phyloP scores from a whole-genome alignment of 2,797 vertebrate genomes.

The Nothura maculosa region DNA sequence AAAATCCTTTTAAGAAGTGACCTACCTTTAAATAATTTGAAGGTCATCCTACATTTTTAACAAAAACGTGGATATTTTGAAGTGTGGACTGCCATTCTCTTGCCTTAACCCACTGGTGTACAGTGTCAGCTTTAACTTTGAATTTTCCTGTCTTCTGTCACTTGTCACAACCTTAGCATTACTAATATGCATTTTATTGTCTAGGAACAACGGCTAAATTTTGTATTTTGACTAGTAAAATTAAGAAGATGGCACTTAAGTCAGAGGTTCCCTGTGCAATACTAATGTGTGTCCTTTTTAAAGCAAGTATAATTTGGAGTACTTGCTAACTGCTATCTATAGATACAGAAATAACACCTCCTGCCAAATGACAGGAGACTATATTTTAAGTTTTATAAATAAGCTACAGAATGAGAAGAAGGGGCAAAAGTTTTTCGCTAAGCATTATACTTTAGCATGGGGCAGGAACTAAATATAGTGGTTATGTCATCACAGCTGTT shows the following conservation, averaged over 20 bases:
- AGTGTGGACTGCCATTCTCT: conserved; percentile 45
- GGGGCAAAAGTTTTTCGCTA: conserved; percentile 8
- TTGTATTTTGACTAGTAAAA: conserved; percentile 81
- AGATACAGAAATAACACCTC: conserved; percentile 45
- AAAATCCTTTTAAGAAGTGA: accelerated
- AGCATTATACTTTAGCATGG: neutral
- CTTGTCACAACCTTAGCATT: conserved; percentile 69
- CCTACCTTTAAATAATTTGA: neutral
- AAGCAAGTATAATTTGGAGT: conserved; percentile 39
- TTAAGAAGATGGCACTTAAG: conserved; percentile 66
- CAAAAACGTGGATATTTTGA: conserved; percentile 54
- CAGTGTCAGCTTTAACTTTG: conserved; percentile 48
- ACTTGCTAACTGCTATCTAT: conserved; percentile 46
- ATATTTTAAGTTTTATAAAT: conserved; percentile 36
- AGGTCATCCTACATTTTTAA: conserved; percentile 39
- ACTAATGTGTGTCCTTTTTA: conserved; percentile 67
- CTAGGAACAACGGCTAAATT: conserved; percentile 68
- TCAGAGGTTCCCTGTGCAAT: conserved; percentile 56
- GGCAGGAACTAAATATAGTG: conserved; percentile 26
- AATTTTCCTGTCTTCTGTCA: conserved; percentile 62
- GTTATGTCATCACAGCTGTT: neutral
- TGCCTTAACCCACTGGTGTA: conserved; percentile 23
- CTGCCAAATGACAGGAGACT: conserved; percentile 40
- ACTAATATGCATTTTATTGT: conserved; percentile 71
- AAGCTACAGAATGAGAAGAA: neutral